Conservation (phyloP, 2,113 vertebrate species). For the Upupa epops region DNA sequence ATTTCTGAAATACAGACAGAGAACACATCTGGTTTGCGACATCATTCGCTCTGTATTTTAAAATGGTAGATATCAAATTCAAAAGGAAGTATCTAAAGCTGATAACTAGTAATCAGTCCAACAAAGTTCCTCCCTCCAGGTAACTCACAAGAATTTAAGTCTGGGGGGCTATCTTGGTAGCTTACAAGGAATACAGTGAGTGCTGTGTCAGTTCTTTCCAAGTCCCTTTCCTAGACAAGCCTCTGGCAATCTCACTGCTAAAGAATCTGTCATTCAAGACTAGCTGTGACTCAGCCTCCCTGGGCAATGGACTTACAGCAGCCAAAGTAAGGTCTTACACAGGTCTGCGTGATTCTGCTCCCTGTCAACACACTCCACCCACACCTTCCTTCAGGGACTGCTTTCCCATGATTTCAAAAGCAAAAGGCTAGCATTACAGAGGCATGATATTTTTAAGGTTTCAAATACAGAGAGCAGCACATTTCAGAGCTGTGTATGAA, state of each 20-base stretch:
- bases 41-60: background rate
- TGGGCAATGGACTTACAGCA: rapidly evolving
- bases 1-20: background rate
- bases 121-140: rapidly evolving
- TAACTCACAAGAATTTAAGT: background rate
- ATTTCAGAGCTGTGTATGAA: background rate
- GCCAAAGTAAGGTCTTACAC: background rate
- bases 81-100: background rate
- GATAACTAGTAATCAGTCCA: background rate
- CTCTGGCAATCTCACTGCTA: background rate
- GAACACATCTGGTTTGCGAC: background rate
- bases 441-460: background rate
- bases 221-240: background rate
- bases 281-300: background rate
- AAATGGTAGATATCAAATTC: background rate
- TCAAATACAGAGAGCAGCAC: background rate
- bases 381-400: background rate
- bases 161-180: background rate
- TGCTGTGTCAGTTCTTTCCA: background rate
- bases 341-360: rapidly evolving
- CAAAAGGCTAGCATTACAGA: background rate
- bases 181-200: background rate
- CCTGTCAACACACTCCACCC: background rate
- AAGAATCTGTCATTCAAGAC: background rate
- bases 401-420: background rate